Evolutionary conservation across 2,888 invertebrate genomes (phyloP).

Genomic region (Ypsolopha sequella): DNA sequence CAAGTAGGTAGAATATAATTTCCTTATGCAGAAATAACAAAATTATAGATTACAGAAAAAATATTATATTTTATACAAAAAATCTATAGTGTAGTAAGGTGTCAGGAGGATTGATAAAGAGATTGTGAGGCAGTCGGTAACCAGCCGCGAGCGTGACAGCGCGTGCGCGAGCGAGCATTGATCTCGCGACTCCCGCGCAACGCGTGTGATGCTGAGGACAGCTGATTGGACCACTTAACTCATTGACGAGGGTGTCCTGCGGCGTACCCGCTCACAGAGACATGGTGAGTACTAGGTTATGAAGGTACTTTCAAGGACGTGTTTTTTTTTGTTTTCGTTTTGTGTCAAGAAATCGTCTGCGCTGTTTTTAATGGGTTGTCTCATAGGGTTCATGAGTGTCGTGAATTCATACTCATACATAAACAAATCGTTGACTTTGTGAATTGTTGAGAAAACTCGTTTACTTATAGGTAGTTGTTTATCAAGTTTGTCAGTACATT

Average conservation of each 20-base stretch:
- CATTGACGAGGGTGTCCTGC: constrained; percentile 29
- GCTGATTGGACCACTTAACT: constrained; percentile 51
- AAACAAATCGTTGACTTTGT: too few species aligned
- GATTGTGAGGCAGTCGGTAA: not conserved
- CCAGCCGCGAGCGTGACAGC: not conserved
- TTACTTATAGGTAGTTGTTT: too few species aligned
- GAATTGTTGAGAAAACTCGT: too few species aligned
- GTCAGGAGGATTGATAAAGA: not conserved
- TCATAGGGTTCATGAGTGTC: too few species aligned
- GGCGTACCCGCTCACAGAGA: constrained; percentile 27
- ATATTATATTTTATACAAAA: too few species aligned
- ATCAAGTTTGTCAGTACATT: too few species aligned
- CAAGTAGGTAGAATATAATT: too few species aligned
- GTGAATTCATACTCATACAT: too few species aligned
- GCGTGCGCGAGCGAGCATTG: constrained; percentile 1
- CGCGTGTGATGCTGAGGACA: constrained; percentile 15
- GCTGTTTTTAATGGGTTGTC: not conserved
- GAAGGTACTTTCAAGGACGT: not conserved
- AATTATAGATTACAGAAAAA: too few species aligned
- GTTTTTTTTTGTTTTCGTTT: not conserved
- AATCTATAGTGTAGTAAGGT: too few species aligned
- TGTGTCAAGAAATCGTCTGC: not conserved
- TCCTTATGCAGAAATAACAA: too few species aligned
- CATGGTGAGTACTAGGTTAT: constrained; percentile 34
- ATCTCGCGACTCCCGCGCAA: constrained; percentile 9